Base-by-base conservation (phyloP, 1,140 invertebrate species). In the Magallana ariakensis region DNA sequence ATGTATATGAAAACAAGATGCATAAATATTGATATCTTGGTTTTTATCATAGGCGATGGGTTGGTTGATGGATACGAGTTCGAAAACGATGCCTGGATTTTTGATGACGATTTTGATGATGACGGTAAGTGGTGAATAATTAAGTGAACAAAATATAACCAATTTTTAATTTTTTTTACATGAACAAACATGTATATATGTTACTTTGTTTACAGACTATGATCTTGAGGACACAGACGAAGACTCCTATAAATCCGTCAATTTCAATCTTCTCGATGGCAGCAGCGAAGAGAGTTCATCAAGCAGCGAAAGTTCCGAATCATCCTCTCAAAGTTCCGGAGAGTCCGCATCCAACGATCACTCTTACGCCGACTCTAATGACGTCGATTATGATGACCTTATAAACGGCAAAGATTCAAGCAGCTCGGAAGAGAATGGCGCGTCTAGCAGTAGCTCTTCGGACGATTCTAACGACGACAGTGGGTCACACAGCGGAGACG, bases 31-130 rank as follows among this genome's bases (percentile, higher is more conserved):
- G 13, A 19, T 11, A 6, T 3, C 19, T 80, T 10, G 1, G n/a
- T n/a, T 7, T 19, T 53, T 26, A 55, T 55, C 26, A 26, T 60
- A 84, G 82, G 82, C 9, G 57, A 84, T 84, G 82, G 82, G 7
- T 7, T n/a, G 15, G 55, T 84, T 10, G 56, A 84, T 60, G 13
- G 55, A 60, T 56, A 19, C 7, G 82, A 84, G 16, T 84, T 84
- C 19, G 55, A 84, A 8, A 84, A 84, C 16, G 55, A 84, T 60
- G 56, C 55, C 26, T 84, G 82, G 82, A 84, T 84, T 7, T 84
- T 84, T 60, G 56, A 84, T 60, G 82, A 84, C 82, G 82, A 60
- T 10, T 84, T 84, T 60, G 55, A 58, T 60, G 82, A 84, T 26
- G 57, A 84, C 16, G 82, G 82, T 84, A 84, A 84, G 10, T 8